Evolutionary conservation across 1,140 invertebrate genomes (phyloP).

Genomic region (Chelonus insularis): DNA sequence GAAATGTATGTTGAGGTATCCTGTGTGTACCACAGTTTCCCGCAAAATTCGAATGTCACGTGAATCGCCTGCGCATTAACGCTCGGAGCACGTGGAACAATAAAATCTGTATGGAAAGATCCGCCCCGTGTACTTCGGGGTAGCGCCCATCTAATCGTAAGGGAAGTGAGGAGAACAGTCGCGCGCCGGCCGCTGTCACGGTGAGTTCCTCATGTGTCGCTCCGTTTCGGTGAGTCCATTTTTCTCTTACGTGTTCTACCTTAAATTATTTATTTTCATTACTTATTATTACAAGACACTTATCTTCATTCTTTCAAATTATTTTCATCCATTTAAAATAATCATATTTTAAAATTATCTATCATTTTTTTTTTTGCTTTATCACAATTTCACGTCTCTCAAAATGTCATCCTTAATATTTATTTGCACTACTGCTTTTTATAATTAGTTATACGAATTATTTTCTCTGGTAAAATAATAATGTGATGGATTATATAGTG

Average conservation of each 20-base stretch:
- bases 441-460: too few species aligned
- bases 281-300: too few species aligned
- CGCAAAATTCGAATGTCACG: conserved; percentile 33
- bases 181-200: conserved; percentile 58
- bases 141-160: conserved; percentile 32
- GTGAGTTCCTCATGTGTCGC: conserved; percentile 39
- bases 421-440: too few species aligned
- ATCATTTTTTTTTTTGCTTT: too few species aligned
- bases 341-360: too few species aligned
- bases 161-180: conserved; percentile 46
- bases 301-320: neutral
- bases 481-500: too few species aligned
- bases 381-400: too few species aligned
- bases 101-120: conserved; percentile 4
- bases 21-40: conserved; percentile 18
- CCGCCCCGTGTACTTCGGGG: conserved; percentile 24
- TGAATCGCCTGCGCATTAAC: conserved; percentile 36
- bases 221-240: conserved; percentile 27
- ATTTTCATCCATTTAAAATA: too few species aligned
- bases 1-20: too few species aligned
- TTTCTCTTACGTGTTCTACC: neutral
- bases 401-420: too few species aligned
- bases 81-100: conserved; percentile 32
- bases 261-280: neutral
- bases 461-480: too few species aligned